Evolutionary conservation across 2,888 invertebrate species (phyloP).

Genomic region (Diadegma fenestrale): DNA sequence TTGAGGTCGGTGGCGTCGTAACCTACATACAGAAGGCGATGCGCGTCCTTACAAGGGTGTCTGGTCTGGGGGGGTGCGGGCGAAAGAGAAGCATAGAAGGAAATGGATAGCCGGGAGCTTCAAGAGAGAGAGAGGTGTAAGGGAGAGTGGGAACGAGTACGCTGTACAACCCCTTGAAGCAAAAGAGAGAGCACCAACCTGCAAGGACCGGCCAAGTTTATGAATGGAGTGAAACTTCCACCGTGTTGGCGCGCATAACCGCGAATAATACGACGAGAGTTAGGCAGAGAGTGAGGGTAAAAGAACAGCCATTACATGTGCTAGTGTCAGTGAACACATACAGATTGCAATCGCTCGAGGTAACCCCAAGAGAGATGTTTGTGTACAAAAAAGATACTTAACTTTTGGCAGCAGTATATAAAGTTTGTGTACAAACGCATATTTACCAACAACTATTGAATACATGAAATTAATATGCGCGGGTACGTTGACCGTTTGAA

Average conservation of each 20-base stretch:
- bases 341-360: conserved; percentile 41
- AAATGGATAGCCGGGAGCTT: conserved; percentile 52
- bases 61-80: conserved; percentile 11
- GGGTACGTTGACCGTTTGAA: too few species aligned
- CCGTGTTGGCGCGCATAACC: conserved; percentile 71
- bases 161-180: conserved; percentile 54
- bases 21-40: conserved; percentile 78
- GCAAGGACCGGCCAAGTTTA: conserved; percentile 73
- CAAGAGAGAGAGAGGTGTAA: conserved; percentile 28
- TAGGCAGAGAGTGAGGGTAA: conserved; percentile 38
- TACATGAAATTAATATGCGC: not conserved
- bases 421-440: conserved; percentile 14
- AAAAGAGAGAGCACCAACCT: conserved; percentile 49
- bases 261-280: conserved; percentile 64
- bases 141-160: conserved; percentile 44
- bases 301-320: conserved; percentile 54
- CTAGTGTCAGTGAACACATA: conserved; percentile 25
- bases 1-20: conserved; percentile 76
- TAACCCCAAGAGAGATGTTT: conserved; percentile 36
- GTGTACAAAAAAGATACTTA: conserved; percentile 27
- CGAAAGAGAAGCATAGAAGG: conserved; percentile 52
- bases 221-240: conserved; percentile 82
- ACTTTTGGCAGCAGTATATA: conserved; percentile 20
- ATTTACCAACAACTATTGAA: conserved; percentile 12
- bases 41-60: conserved; percentile 64